Percentiles rank a stretch among this genome's conserved stretches.
phyloP scores from a whole-genome alignment of 2,797 vertebrate species.

The Jordanella pulchra region DNA sequence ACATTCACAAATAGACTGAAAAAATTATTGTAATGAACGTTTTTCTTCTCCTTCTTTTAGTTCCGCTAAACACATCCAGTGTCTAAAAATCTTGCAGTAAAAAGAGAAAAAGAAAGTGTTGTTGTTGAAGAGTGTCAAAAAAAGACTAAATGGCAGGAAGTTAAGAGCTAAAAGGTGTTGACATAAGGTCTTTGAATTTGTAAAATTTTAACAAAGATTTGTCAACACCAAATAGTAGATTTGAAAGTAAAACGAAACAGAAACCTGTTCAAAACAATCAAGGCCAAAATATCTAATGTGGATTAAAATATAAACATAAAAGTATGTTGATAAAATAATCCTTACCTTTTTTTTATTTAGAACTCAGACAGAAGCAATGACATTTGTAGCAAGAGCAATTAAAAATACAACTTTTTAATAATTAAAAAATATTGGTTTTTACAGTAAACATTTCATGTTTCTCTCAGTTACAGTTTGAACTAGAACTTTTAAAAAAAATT shows the following conservation, averaged over 20 bases:
- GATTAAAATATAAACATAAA: neutral
- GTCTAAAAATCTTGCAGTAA: neutral
- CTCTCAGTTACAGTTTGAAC: neutral
- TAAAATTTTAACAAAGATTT: neutral
- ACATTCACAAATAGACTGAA: neutral
- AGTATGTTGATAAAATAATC: no score
- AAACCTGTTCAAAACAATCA: neutral
- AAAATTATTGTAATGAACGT: neutral
- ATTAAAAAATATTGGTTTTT: neutral
- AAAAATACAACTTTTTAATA: neutral
- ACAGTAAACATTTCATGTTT: neutral
- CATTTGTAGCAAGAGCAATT: neutral
- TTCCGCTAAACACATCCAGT: neutral
- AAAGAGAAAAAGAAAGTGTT: neutral
- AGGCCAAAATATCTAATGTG: neutral
- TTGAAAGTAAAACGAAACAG: neutral
- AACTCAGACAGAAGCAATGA: no score
- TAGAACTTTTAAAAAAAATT: no score
- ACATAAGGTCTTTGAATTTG: neutral
- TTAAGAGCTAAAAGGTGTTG: neutral
- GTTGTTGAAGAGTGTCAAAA: neutral
- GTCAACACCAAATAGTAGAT: neutral
- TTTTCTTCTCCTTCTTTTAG: neutral
- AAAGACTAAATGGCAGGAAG: neutral
- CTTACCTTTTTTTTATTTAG: no score